Conservation (phyloP, 2,888 invertebrate species). For the Platypus cylindrus region DNA sequence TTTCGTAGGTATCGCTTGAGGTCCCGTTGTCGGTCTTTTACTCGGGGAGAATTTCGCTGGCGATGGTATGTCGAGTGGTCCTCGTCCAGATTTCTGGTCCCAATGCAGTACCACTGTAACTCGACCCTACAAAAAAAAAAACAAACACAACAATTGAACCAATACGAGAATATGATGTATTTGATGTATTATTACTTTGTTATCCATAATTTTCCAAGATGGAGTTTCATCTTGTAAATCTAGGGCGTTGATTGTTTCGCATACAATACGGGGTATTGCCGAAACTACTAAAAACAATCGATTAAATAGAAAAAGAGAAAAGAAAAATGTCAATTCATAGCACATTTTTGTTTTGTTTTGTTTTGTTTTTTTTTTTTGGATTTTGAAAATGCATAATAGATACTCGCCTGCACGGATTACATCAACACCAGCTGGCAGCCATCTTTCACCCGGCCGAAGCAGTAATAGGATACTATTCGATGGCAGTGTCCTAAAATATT, state of each 20-base stretch:
- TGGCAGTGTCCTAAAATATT: constrained; percentile 87
- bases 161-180: not conserved
- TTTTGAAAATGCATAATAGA: too few species aligned
- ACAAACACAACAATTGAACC: not conserved
- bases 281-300: constrained; percentile 54
- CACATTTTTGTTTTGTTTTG: too few species aligned
- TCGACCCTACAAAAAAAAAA: constrained; percentile 12
- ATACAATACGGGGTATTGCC: constrained; percentile 92
- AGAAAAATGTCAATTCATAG: too few species aligned
- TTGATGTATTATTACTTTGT: constrained; percentile 60
- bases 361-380: too few species aligned
- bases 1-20: constrained; percentile 29
- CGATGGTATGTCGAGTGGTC: constrained; percentile 32
- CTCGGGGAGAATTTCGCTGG: constrained; percentile 44
- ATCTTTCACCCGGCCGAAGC: constrained; percentile 80
- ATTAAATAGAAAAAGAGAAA: constrained; percentile 4
- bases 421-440: constrained; percentile 89
- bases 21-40: constrained; percentile 49
- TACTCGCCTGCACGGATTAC: constrained; percentile 80
- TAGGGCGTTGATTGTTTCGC: constrained; percentile 91
- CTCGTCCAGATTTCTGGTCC: constrained; percentile 70
- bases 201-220: constrained; percentile 98
- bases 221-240: constrained; percentile 94
- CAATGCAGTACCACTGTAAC: constrained; percentile 71
- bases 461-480: constrained; percentile 83